Base-by-base conservation (phyloP, 1,140 invertebrate genomes). In the Mercenaria mercenaria region DNA sequence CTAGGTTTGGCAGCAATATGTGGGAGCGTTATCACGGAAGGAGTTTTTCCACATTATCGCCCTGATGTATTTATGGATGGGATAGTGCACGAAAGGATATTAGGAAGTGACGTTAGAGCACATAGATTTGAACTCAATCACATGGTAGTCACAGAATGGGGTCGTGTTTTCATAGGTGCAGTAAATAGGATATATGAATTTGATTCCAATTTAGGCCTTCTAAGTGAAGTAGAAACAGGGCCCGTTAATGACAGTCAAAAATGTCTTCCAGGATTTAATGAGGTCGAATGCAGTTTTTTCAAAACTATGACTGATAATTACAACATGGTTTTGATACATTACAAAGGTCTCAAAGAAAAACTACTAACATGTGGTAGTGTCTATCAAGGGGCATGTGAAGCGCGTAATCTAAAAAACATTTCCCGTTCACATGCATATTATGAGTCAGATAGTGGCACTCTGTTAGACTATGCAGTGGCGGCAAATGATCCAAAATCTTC, bases 251-350 rank as follows among this genome's bases (percentile, higher is more conserved):
- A 95, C 84, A 94, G 93, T 82, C 81, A 89, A 67, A 89, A 92
- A 41, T 95, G 94, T 85, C 79, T 91, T 18, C 91, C 92, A 1
- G 91, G 89, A n/a, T 83, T 84, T 18, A 72, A 59, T 74, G 90
- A 56, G 32, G 41, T 80, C 0, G 74, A 81, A 52, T 89, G 88
- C 59, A 74, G 37, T 23, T 76, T 52, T 37, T 32, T 67, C 20
- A 89, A 59, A 77, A 52, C 39, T 43, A 10, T 76, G 26, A 98
- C 98, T 15, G 98, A 99, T 96, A 99, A 99, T 96, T 97, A 98
- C 90, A 99, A 99, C 96, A 99, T 99, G 96, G 98, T 98, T 59
- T 96, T 99, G 91, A 98, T 99, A 69, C 98, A 99, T 91, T 98
- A 99, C 96, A 98, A 98, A 94, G 97, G 97, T 13, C 98, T 98